phyloP scores from a whole-genome alignment of 2,113 vertebrate species.

The cat (Felis catus) region DNA sequence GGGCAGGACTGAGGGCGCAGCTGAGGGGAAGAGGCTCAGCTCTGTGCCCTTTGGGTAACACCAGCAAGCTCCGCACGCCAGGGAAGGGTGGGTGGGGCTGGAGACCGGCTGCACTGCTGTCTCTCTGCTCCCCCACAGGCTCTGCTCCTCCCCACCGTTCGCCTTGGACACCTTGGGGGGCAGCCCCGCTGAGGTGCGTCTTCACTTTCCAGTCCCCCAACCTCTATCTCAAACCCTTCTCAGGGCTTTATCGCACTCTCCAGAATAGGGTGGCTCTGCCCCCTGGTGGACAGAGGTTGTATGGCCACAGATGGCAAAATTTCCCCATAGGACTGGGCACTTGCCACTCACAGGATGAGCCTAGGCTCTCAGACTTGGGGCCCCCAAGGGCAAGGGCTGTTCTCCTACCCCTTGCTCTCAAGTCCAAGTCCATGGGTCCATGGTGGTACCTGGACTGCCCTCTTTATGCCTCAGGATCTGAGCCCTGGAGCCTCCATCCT shows the following conservation, averaged over 20 bases:
- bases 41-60: background rate
- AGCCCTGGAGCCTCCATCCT: slow-evolving; percentile 73
- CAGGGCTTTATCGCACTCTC: background rate
- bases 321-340: too few relatives aligned
- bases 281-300: slow-evolving; percentile 52
- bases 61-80: background rate
- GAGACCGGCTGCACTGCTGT: background rate
- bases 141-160: slow-evolving; percentile 60
- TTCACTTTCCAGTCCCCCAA: background rate
- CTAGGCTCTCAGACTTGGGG: background rate
- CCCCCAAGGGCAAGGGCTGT: background rate
- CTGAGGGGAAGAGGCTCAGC: background rate
- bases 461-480: slow-evolving; percentile 58
- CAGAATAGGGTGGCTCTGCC: background rate
- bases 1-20: background rate
- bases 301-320: background rate
- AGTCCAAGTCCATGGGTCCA: background rate
- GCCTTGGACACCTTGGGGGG: slow-evolving; percentile 60
- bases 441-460: background rate
- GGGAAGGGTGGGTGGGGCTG: background rate
- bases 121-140: slow-evolving; percentile 9
- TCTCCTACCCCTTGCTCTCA: too few relatives aligned
- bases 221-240: background rate
- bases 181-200: slow-evolving; percentile 59
- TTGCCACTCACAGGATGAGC: background rate